A percentile compares a stretch with the other conserved stretches of the same genome.
These are phyloP conservation scores for Alethe diademata DNA, from an alignment of 2,113 vertebrate species.

Conservation along the genomic window DNA sequence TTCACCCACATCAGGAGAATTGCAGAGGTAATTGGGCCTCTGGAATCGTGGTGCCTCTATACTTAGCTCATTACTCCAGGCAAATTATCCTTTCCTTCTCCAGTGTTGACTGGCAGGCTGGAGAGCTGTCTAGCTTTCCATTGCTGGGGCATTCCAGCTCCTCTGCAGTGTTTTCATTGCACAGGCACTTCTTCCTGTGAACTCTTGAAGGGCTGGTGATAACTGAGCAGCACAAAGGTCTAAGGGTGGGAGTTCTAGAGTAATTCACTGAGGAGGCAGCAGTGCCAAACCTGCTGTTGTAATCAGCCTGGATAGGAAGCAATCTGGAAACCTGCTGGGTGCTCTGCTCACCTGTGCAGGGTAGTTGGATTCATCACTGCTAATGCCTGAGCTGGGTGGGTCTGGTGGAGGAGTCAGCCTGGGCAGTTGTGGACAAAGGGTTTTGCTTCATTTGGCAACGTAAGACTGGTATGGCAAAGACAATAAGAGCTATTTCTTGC, in stretches of 20 bases:
- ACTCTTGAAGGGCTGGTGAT: neutral
- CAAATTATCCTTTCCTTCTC: neutral
- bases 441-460: neutral
- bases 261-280: neutral
- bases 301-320: neutral
- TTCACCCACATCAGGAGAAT: neutral
- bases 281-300: neutral
- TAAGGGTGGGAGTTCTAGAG: neutral
- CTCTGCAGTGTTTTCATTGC: neutral
- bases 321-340: neutral
- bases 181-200: neutral
- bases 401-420: neutral
- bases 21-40: neutral
- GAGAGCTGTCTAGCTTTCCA: neutral
- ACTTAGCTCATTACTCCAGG: conserved; percentile 9
- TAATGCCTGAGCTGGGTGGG: neutral
- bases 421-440: neutral
- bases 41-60: neutral
- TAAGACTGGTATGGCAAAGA: neutral
- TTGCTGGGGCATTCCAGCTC: neutral
- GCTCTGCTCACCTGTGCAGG: neutral
- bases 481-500: neutral
- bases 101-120: neutral
- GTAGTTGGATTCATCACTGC: neutral
- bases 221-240: neutral